Conservation (phyloP, 1,140 invertebrate species). For the Belonocnema kinseyi region DNA sequence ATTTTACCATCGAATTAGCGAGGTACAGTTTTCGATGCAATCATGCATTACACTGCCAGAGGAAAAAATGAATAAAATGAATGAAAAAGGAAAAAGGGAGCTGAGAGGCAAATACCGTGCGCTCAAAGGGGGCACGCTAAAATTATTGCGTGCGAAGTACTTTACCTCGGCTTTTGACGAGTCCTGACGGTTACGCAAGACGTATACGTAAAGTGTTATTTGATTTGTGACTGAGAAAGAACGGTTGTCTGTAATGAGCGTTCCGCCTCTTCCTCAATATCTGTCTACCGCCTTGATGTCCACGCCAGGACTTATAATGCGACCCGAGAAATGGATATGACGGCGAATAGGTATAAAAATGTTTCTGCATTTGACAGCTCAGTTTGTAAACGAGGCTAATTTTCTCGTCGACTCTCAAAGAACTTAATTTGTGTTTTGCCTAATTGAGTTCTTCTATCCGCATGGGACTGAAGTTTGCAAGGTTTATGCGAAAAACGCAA, state of each 20-base stretch:
- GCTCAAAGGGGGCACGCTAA: slow-evolving; percentile 3
- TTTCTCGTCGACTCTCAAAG: not conserved
- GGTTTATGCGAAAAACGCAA: too few relatives aligned
- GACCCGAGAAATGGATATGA: slow-evolving; percentile 37
- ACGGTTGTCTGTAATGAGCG: slow-evolving; percentile 52
- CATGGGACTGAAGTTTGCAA: too few relatives aligned
- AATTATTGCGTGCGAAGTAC: slow-evolving; percentile 25
- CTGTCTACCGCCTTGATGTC: slow-evolving; percentile 45
- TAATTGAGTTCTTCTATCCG: too few relatives aligned
- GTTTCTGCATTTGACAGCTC: slow-evolving; percentile 33
- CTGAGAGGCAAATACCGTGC: slow-evolving; percentile 4
- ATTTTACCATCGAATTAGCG: slow-evolving; percentile 22
- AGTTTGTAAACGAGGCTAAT: not conserved
- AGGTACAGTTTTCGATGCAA: not conserved
- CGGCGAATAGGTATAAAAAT: slow-evolving; percentile 40
- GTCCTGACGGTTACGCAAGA: slow-evolving; percentile 22
- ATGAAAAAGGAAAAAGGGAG: not conserved
- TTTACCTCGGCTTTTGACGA: slow-evolving; percentile 5
- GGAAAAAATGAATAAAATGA: not conserved
- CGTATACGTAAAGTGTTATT: slow-evolving; percentile 48
- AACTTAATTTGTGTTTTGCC: too few relatives aligned
- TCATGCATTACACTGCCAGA: not conserved
- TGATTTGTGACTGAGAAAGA: slow-evolving; percentile 56
- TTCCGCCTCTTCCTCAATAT: slow-evolving; percentile 59
- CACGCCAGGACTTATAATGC: slow-evolving; percentile 43